These are phyloP conservation scores for Cyclina sinensis DNA, from an alignment of 1,140 invertebrate genomes.

Conservation along the genomic window DNA sequence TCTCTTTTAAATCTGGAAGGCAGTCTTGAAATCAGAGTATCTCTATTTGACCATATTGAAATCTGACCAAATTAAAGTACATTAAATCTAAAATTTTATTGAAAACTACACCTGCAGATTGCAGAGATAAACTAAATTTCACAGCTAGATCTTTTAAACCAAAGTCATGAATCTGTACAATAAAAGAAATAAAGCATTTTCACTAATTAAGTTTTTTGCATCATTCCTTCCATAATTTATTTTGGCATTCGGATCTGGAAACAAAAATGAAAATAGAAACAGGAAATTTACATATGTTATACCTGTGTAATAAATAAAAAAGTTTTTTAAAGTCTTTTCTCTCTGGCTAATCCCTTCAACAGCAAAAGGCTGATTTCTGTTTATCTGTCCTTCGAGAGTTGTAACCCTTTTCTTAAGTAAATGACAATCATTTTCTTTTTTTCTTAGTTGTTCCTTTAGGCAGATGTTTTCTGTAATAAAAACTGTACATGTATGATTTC, in stretches of 20 bases:
- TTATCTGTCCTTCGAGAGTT: neutral
- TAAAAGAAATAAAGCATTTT: slow-evolving; percentile 64
- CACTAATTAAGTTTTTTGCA: neutral
- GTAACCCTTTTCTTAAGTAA: too few relatives aligned
- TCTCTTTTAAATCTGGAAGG: slow-evolving; percentile 39
- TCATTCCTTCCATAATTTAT: slow-evolving; percentile 26
- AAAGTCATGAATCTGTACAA: slow-evolving; percentile 54
- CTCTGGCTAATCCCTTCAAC: neutral
- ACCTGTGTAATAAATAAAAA: slow-evolving; percentile 40
- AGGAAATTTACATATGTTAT: slow-evolving; percentile 21
- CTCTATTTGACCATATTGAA: slow-evolving; percentile 20
- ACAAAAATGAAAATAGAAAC: neutral
- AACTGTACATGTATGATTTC: slow-evolving; percentile 22
- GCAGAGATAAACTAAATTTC: slow-evolving; percentile 57
- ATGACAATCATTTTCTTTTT: neutral
- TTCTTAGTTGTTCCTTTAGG: slow-evolving; percentile 30
- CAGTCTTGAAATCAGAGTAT: slow-evolving; percentile 6
- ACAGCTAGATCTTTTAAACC: slow-evolving; percentile 62
- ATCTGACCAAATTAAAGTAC: slow-evolving; percentile 56
- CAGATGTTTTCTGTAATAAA: neutral
- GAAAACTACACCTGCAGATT: slow-evolving; percentile 67
- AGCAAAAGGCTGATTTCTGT: neutral
- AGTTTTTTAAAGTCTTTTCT: slow-evolving; percentile 33
- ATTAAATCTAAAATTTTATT: slow-evolving; percentile 68
- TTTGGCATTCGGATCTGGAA: slow-evolving; percentile 14